Base-by-base conservation (phyloP, 2,888 invertebrate genomes). In the Oxycera nigricornis region DNA sequence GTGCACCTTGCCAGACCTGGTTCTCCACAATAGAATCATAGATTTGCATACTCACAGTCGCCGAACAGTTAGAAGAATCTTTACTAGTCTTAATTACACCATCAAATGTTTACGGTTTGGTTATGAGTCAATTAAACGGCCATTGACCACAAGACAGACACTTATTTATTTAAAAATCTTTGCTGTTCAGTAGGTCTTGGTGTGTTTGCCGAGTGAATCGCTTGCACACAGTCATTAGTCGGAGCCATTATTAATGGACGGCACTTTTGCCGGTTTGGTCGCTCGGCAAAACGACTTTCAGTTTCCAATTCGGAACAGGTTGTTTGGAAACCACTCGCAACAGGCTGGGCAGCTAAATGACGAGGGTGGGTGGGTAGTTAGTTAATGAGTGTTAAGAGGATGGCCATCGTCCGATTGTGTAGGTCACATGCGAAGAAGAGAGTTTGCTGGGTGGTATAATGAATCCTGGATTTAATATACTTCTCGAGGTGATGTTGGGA, bases 251-350 rank as follows among this genome's bases (percentile, higher is more conserved):
- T 9, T 39, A 39, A 39, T 39, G 11, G 39, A 39, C 39, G 39
- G 6, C 39, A 39, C 39, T 6, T n/a, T n/a, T n/a, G n/a, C 35
- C 35, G 39, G 31, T 35, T 62, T 62, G 2, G 24, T 4, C 31
- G 11, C 31, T 62, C 3, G 62, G 14, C 3, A 46, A 46, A 62
- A 62, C 62, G 62, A 62, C 62, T 62, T 62, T 62, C 62, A 62
- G 31, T 62, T 62, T 62, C 39, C 62, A 35, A 22, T 17, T 26
- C 17, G 22, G 24, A 55, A 55, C 52, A 55, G 52, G 52, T 55
- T 55, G 46, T 46, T n/a, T n/a, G n/a, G n/a, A n/a, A n/a, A n/a
- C n/a, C n/a, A n/a, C n/a, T n/a, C n/a, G n/a, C n/a, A n/a, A n/a
- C n/a, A n/a, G n/a, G n/a, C n/a, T n/a, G n/a, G n/a, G n/a, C n/a